phyloP scores from a whole-genome alignment of 2,797 vertebrate genomes.

The Hozukius guyotensis region DNA sequence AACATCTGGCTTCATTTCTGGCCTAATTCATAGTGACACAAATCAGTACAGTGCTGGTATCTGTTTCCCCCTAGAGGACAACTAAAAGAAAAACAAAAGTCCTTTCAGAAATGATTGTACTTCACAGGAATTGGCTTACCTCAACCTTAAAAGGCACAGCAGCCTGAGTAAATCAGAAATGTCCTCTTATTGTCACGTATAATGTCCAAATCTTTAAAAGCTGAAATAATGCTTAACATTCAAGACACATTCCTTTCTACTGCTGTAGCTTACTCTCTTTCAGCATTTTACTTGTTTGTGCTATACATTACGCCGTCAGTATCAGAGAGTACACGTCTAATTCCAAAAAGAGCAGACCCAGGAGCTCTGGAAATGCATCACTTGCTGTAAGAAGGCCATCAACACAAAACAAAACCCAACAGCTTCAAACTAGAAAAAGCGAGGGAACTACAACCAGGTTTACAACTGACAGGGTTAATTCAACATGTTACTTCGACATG shows the following conservation, averaged over 20 bases:
- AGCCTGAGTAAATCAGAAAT: conserved; percentile 53
- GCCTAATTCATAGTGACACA: conserved; percentile 30
- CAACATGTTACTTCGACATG: conserved; percentile 8
- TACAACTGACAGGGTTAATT: conserved; percentile 15
- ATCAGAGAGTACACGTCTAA: not conserved
- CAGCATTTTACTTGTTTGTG: conserved; percentile 12
- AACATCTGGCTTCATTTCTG: conserved; percentile 11
- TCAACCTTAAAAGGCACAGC: conserved; percentile 66
- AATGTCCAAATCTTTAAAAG: conserved; percentile 11
- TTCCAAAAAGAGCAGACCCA: not conserved
- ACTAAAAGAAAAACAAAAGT: conserved; percentile 38
- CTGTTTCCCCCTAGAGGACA: conserved; percentile 57
- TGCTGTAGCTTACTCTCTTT: conserved; percentile 17
- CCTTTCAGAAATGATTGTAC: conserved; percentile 76
- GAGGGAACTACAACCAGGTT: conserved; percentile 1
- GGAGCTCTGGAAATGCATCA: conserved; percentile 26
- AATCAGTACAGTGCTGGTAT: conserved; percentile 61
- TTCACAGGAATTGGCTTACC: conserved; percentile 71
- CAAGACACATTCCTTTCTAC: conserved; percentile 28
- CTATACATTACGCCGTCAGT: conserved; percentile 12
- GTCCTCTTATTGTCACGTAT: conserved; percentile 1
- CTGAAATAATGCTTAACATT: conserved; percentile 52
- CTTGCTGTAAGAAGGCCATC: conserved; percentile 6
- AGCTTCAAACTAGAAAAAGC: conserved; percentile 9
- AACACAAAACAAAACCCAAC: conserved; percentile 20